Evolutionary conservation across 2,797 vertebrate species (phyloP).

Genomic region (Thripadectes ignobilis): DNA sequence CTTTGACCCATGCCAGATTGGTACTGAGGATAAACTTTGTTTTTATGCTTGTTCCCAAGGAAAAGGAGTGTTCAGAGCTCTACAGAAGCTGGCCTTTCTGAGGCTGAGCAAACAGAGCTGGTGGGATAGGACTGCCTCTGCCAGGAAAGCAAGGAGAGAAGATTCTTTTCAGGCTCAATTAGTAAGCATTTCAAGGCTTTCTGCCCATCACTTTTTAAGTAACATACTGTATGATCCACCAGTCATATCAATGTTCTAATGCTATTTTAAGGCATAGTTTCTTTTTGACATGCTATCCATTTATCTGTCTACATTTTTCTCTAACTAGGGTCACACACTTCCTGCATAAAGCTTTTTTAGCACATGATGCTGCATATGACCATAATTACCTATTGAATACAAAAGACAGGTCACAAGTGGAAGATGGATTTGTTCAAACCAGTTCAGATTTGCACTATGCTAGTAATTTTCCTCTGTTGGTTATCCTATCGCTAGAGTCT

Average conservation of each 20-base stretch:
- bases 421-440: neutral
- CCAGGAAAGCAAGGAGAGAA: neutral
- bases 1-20: neutral
- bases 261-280: conserved; percentile 9
- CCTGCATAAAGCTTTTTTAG: neutral
- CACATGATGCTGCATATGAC: neutral
- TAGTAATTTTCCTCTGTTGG: neutral
- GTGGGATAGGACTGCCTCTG: neutral
- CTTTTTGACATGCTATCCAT: neutral
- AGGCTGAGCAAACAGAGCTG: neutral
- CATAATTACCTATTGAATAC: neutral
- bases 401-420: neutral
- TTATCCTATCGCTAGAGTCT: neutral
- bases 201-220: neutral
- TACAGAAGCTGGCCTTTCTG: neutral
- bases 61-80: neutral
- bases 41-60: neutral
- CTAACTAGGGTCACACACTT: neutral
- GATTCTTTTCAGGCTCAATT: neutral
- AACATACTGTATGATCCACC: neutral
- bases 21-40: neutral
- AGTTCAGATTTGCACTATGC: neutral
- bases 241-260: neutral
- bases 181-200: conserved; percentile 25
- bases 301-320: neutral